These are phyloP conservation scores for Erpetoichthys calabaricus DNA, from an alignment of 2,797 vertebrate species.

Conservation along the genomic window DNA sequence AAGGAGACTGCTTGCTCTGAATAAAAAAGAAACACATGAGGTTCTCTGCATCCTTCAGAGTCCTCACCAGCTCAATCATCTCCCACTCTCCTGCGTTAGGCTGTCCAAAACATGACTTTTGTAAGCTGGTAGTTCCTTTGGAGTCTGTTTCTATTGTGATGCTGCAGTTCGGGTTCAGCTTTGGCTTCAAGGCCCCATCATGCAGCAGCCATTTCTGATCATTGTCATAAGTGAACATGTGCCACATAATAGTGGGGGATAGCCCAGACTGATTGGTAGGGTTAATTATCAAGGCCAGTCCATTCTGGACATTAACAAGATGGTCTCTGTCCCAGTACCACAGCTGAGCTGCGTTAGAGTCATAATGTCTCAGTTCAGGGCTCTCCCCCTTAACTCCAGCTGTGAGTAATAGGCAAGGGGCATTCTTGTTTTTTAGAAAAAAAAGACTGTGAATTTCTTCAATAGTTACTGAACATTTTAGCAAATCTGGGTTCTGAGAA, in stretches of 20 bases:
- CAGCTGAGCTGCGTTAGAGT: constrained; percentile 9
- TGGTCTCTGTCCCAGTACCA: constrained; percentile 7
- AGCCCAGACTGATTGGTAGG: background rate
- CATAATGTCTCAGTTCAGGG: constrained; percentile 6
- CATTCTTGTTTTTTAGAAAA: constrained; percentile 4
- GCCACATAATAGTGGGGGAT: constrained; percentile 1
- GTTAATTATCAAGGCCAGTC: background rate
- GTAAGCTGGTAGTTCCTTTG: background rate
- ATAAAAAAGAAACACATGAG: constrained; percentile 8
- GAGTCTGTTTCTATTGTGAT: background rate
- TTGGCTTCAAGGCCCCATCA: background rate
- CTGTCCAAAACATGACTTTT: background rate
- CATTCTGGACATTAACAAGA: constrained; percentile 3
- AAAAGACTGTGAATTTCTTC: background rate
- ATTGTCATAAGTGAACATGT: constrained; percentile 7
- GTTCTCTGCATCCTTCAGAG: background rate
- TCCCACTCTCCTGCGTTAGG: constrained; percentile 2
- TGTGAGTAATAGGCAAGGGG: constrained; percentile 8
- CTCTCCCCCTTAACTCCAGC: background rate
- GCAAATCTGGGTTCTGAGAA: background rate
- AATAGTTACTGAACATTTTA: background rate
- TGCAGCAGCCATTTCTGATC: constrained; percentile 4
- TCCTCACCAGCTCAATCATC: background rate
- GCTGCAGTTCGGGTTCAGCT: background rate
- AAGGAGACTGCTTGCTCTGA: constrained; percentile 7